Evolutionary conservation across 2,113 vertebrate genomes (phyloP).

Genomic region (Hydrochoerus hydrochaeris): DNA sequence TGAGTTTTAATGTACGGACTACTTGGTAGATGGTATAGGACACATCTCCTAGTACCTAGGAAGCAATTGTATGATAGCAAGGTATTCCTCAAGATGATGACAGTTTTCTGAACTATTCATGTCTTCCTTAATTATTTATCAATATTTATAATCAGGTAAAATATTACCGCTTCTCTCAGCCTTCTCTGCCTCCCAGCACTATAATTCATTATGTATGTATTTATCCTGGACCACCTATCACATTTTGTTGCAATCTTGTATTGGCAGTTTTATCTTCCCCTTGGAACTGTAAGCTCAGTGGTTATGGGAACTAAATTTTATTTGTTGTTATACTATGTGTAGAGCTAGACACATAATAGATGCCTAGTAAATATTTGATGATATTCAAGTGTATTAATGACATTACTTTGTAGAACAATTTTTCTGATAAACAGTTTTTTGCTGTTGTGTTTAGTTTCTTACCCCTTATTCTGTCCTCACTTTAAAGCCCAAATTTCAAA

Average conservation of each 20-base stretch:
- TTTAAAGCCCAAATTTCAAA: conserved; percentile 27
- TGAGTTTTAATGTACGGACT: neutral
- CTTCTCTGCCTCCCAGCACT: neutral
- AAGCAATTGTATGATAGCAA: neutral
- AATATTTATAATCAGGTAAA: neutral
- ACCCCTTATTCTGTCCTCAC: neutral
- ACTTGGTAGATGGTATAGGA: neutral
- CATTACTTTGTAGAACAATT: neutral
- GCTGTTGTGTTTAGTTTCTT: neutral
- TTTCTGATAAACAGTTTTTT: neutral
- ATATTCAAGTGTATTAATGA: neutral
- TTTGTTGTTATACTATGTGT: neutral
- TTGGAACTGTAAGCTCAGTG: neutral
- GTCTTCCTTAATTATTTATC: neutral
- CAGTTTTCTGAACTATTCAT: conserved; percentile 35
- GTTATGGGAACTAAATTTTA: neutral
- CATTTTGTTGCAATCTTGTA: neutral
- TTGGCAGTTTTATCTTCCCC: neutral
- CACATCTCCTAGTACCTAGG: neutral
- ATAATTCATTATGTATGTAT: neutral
- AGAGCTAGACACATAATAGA: neutral
- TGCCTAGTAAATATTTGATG: neutral
- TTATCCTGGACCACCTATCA: neutral
- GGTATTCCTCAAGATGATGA: no score
- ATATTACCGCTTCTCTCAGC: neutral